A percentile compares a stretch with the other conserved stretches of the same genome.
phyloP scores from a whole-genome alignment of 2,888 invertebrate genomes.

The Sisyra terminalis region DNA sequence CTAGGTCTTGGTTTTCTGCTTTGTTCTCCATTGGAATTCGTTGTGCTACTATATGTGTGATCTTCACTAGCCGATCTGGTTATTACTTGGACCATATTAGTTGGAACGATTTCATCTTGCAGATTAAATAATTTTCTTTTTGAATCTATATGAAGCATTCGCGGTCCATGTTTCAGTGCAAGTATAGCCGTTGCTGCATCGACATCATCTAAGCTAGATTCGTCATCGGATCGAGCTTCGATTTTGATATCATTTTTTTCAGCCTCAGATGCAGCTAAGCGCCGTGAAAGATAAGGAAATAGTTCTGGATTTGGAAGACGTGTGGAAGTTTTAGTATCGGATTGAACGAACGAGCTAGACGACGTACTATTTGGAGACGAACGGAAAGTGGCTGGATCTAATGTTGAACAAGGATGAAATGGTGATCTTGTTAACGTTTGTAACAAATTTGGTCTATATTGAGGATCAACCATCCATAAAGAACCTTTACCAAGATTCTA shows the following conservation, averaged over 20 bases:
- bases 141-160: conserved; percentile 32
- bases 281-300: conserved; percentile 68
- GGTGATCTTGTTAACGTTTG: conserved; percentile 84
- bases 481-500: conserved; percentile 91
- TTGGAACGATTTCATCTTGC: conserved; percentile 18
- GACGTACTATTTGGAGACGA: conserved; percentile 18
- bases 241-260: conserved; percentile 14
- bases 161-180: conserved; percentile 72
- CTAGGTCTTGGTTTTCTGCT: conserved; percentile 24
- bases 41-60: conserved; percentile 72
- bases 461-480: conserved; percentile 89
- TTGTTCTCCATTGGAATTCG: conserved; percentile 15
- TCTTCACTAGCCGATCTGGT: conserved; percentile 83
- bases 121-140: conserved; percentile 16
- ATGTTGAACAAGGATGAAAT: conserved; percentile 47
- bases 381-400: conserved; percentile 30
- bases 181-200: conserved; percentile 77
- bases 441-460: conserved; percentile 72
- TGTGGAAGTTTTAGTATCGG: conserved; percentile 12
- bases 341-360: conserved; percentile 8
- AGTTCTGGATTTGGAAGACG: conserved; percentile 57
- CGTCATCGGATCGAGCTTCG: conserved; percentile 20
- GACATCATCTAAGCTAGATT: conserved; percentile 51
- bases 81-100: conserved; percentile 41
- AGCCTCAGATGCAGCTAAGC: conserved; percentile 33